Evolutionary conservation across 1,140 invertebrate species (phyloP), one percentile per base, ranked within the genome.

Genomic region (Saccostrea cuccullata): DNA sequence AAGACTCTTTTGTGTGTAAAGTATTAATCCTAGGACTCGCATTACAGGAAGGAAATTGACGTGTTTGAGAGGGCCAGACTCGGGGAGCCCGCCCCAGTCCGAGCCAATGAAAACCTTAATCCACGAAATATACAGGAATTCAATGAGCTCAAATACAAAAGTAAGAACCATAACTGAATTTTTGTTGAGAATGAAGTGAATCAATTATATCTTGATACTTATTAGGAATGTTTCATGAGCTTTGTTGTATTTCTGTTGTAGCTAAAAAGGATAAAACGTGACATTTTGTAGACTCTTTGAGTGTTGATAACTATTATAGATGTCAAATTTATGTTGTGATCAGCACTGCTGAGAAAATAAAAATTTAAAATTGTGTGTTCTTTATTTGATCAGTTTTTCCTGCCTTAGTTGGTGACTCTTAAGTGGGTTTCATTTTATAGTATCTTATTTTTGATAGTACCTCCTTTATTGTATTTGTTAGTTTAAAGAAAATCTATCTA

Each of bases 31-130:
- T 6, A 64, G n/a, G 17, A 30, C 30, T 17, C 26, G 15, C 84
- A 13, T 73, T 56, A 56, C 56, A 91, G 89, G 85, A 91, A 90
- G 84, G 91, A 93, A 55, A 67, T 93, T 15, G 91, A 93, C 88
- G 91, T 93, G 55, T 94, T 94, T 93, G 93, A 94, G 85, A 93
- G 91, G 70, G 93, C 93, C 17, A 86, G 92, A 90, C 87, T 86
- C 91, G 86, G 93, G n/a, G 92, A 92, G 89, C 90, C 91, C 23
- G 87, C 91, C 8, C 90, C 90, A 15, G 92, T 92, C 20, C 89
- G 93, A 89, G 89, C 90, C 8, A 88, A 89, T n/a, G 92, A 93
- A 67, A 87, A 77, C 23, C 90, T 90, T 12, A 92, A 92, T 82
- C 70, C 91, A 1, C 86, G 86, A 36, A 91, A 90, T 64, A 83